phyloP scores from a whole-genome alignment of 2,113 vertebrate genomes.

The Heterochromis multidens region DNA sequence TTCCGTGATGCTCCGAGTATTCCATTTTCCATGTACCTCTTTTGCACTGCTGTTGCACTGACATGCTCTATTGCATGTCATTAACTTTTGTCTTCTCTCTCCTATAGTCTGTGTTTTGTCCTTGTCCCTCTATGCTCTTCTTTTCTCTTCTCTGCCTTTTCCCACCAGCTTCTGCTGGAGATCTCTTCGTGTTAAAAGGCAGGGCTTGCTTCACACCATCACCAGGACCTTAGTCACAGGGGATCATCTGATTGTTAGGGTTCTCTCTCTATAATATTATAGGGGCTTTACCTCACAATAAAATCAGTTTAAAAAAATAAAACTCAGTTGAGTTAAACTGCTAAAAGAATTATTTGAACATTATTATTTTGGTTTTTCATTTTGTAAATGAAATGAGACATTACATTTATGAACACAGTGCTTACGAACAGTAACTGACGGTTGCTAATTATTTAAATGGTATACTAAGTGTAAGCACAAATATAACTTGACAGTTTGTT shows the following conservation, averaged over 20 bases:
- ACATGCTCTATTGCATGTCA: background rate
- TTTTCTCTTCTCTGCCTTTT: background rate
- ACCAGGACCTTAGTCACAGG: background rate
- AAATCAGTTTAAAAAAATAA: background rate
- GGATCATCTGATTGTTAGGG: background rate
- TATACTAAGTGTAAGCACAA: background rate
- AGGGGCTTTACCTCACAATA: background rate
- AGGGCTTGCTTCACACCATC: background rate
- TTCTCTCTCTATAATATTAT: background rate
- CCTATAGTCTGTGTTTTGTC: background rate
- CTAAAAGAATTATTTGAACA: background rate
- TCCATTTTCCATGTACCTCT: background rate
- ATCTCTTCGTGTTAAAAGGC: no score
- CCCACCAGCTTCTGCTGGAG: no score
- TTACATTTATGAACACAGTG: background rate
- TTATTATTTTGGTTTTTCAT: background rate
- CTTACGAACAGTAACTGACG: background rate
- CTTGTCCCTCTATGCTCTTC: background rate
- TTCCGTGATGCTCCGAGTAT: background rate
- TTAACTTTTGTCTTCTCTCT: background rate
- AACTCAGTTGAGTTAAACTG: background rate
- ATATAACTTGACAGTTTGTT: background rate
- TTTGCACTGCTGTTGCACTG: background rate
- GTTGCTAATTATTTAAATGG: background rate
- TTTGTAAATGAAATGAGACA: background rate